These are phyloP conservation scores for Gonioctena quinquepunctata DNA, from an alignment of 1,140 invertebrate genomes.

Conservation along the genomic window DNA sequence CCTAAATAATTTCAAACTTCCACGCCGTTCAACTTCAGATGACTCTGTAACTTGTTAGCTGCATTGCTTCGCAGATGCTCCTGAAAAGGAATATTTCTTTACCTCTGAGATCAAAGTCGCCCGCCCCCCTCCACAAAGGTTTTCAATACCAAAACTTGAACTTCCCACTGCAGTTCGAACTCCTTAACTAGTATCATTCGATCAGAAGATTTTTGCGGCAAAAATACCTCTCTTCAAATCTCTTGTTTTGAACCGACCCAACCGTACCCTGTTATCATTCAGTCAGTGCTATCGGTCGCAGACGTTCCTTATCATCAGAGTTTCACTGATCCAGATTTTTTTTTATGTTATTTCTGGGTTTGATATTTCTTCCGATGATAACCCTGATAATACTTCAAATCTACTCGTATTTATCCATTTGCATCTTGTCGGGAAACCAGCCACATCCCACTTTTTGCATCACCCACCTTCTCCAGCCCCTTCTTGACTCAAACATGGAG, in stretches of 20 bases:
- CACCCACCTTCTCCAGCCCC: too few species aligned
- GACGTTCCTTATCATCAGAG: slow-evolving; percentile 55
- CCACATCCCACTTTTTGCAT: too few species aligned
- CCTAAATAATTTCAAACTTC: too few species aligned
- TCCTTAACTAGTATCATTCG: too few species aligned
- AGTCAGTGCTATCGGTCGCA: slow-evolving; percentile 44
- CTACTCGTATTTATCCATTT: too few species aligned
- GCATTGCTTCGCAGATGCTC: too few species aligned
- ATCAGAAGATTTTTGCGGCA: slow-evolving; percentile 23
- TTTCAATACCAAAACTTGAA: slow-evolving; percentile 55
- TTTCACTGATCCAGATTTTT: slow-evolving; percentile 49
- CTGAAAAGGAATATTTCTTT: too few species aligned
- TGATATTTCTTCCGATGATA: slow-evolving; percentile 44
- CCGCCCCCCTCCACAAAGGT: slow-evolving; percentile 46
- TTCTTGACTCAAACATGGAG: too few species aligned
- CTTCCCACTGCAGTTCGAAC: slow-evolving; percentile 51
- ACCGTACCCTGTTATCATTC: slow-evolving; percentile 21
- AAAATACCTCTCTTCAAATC: too few species aligned
- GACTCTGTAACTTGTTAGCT: too few species aligned
- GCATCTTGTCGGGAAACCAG: too few species aligned
- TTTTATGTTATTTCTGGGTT: slow-evolving; percentile 38
- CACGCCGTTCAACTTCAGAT: too few species aligned
- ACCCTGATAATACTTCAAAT: slow-evolving; percentile 54
- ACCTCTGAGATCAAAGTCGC: slow-evolving; percentile 24
- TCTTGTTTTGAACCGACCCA: slow-evolving; percentile 25